phyloP scores from a whole-genome alignment of 2,113 vertebrate genomes.

The Pogona vitticeps region DNA sequence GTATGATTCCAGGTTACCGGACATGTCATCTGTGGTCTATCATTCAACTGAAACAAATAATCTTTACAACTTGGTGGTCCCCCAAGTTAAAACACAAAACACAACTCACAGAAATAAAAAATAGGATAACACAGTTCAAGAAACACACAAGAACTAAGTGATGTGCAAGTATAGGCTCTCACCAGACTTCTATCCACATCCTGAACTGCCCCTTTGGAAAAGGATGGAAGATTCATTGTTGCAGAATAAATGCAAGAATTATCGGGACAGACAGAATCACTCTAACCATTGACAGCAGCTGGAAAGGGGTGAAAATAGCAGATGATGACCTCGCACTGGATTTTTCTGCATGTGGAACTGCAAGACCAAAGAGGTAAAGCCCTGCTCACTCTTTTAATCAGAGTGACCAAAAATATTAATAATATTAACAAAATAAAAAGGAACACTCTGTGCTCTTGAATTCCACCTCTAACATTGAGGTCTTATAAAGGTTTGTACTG shows the following conservation, averaged over 20 bases:
- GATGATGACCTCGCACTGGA: not conserved
- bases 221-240: constrained; percentile 22
- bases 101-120: constrained; percentile 80
- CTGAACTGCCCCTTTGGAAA: not conserved
- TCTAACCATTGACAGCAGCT: constrained; percentile 45
- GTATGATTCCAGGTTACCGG: constrained; percentile 41
- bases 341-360: constrained; percentile 41
- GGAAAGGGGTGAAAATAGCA: constrained; percentile 4
- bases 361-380: constrained; percentile 33
- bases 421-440: constrained; percentile 2
- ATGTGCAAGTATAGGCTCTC: constrained; percentile 44
- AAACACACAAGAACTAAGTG: constrained; percentile 70
- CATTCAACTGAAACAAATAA: constrained; percentile 65
- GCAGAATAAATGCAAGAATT: constrained; percentile 23
- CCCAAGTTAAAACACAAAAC: constrained; percentile 68
- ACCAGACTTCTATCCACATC: not conserved
- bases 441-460: constrained; percentile 51
- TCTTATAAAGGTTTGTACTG: constrained; percentile 41
- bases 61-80: constrained; percentile 69
- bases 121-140: constrained; percentile 72
- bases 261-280: not conserved
- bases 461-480: constrained; percentile 27
- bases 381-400: constrained; percentile 45
- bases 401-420: constrained; percentile 30
- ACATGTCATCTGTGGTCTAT: constrained; percentile 41